Conservation (phyloP, 2,888 invertebrate genomes). For the Therioaphis trifolii region DNA sequence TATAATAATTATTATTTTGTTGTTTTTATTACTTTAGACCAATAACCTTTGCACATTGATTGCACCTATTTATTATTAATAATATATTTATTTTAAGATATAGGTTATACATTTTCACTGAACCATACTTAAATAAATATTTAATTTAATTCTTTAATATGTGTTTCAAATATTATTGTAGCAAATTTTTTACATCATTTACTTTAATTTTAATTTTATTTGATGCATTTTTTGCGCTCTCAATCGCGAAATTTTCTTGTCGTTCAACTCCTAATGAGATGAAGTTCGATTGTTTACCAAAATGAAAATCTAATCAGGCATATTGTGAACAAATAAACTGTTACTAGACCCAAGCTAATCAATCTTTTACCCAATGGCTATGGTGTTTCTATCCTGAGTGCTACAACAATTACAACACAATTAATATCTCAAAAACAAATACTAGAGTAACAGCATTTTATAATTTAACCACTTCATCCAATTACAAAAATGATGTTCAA, state of each 20-base stretch:
- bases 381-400: conserved; percentile 80
- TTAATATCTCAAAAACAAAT: conserved; percentile 74
- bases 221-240: neutral
- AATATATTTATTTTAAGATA: too few species aligned
- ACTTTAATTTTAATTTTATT: neutral
- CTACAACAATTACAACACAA: conserved; percentile 75
- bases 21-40: too few species aligned
- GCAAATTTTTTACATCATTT: neutral
- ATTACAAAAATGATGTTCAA: conserved; percentile 76
- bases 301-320: conserved; percentile 63
- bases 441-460: conserved; percentile 74
- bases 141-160: too few species aligned
- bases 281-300: conserved; percentile 66
- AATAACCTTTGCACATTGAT: too few species aligned
- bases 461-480: conserved; percentile 71
- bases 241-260: conserved; percentile 11
- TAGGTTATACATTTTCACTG: too few species aligned
- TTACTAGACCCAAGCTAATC: conserved; percentile 64
- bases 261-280: conserved; percentile 63
- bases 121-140: too few species aligned
- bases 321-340: conserved; percentile 65
- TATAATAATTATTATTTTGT: too few species aligned
- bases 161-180: neutral
- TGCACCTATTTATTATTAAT: too few species aligned
- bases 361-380: conserved; percentile 70